phyloP scores from a whole-genome alignment of 2,113 vertebrate genomes.

The Gracilinanus agilis region DNA sequence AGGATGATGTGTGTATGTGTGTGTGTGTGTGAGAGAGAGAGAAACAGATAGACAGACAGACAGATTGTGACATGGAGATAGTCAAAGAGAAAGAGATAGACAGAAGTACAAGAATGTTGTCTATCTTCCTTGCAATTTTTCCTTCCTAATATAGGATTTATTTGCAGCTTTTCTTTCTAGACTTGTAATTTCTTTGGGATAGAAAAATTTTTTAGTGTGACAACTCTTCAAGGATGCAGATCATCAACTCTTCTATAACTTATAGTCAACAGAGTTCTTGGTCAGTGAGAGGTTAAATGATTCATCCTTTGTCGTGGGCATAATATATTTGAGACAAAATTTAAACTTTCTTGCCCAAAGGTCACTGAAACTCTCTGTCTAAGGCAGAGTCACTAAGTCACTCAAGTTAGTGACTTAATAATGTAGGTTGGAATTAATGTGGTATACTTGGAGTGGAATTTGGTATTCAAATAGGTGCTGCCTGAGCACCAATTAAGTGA shows the following conservation, averaged over 20 bases:
- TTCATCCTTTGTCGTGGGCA: not conserved
- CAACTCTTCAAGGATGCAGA: not conserved
- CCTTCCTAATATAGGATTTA: no score
- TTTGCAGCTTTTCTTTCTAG: not conserved
- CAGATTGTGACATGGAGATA: not conserved
- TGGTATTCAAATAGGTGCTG: not conserved
- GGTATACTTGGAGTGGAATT: not conserved
- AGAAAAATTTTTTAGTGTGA: not conserved
- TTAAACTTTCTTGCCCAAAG: not conserved
- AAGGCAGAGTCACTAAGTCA: no score
- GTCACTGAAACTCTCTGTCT: not conserved
- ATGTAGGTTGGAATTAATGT: no score
- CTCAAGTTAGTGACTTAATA: no score
- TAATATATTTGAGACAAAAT: not conserved
- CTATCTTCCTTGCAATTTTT: no score
- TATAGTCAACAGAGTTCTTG: not conserved
- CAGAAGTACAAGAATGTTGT: not conserved
- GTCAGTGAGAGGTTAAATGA: not conserved
- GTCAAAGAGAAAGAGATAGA: not conserved
- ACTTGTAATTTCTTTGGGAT: not conserved
- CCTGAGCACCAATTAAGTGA: not conserved
- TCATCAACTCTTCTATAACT: not conserved
- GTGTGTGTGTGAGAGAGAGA: not conserved
- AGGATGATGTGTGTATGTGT: not conserved
- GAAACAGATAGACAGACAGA: not conserved